Conservation (phyloP, 2,113 vertebrate species). For the Nothobranchius furzeri region DNA sequence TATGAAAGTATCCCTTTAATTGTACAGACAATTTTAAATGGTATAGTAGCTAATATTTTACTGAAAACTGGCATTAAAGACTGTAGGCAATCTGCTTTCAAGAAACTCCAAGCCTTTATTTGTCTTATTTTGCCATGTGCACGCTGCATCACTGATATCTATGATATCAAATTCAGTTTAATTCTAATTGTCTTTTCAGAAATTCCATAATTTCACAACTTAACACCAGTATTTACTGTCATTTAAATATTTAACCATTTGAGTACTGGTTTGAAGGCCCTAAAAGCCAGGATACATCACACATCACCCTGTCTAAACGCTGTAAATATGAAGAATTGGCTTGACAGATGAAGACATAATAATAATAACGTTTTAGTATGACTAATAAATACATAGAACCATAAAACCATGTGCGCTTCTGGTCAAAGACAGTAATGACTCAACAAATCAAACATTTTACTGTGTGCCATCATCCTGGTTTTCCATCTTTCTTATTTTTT, state of each 20-base stretch:
- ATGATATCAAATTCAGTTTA: neutral
- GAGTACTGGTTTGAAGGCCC: neutral
- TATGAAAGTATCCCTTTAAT: too few species aligned
- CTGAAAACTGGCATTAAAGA: too few species aligned
- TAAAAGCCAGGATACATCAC: neutral
- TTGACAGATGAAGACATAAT: neutral
- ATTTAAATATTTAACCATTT: neutral
- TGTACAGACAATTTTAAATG: too few species aligned
- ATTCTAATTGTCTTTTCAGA: neutral
- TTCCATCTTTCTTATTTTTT: slow-evolving; percentile 1
- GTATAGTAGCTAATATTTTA: too few species aligned
- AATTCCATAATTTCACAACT: neutral
- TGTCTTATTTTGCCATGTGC: neutral
- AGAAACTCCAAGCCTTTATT: neutral
- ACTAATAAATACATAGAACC: neutral
- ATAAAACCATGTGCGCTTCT: neutral
- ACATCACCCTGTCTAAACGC: neutral
- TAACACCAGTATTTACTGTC: neutral
- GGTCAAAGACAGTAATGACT: neutral
- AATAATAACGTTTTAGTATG: neutral
- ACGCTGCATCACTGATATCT: neutral
- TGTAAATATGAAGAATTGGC: neutral
- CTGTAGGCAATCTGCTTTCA: too few species aligned
- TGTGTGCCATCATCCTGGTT: neutral
- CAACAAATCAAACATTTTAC: neutral